These are phyloP conservation scores for Oxygymnocypris stewartii DNA, from an alignment of 2,113 vertebrate genomes.

Conservation along the genomic window DNA sequence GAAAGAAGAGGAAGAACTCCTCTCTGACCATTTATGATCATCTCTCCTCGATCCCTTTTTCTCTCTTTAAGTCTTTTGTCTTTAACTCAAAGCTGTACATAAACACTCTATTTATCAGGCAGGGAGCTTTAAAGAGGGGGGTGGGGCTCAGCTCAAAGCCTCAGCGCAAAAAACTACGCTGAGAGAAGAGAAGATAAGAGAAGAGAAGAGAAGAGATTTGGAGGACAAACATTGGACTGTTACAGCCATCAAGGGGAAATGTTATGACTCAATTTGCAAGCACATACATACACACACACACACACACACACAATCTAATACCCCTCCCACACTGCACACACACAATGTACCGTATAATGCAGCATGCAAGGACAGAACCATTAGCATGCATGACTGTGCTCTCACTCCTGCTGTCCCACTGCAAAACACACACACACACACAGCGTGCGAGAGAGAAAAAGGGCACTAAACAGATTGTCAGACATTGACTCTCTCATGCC, in stretches of 20 bases:
- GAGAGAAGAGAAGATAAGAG: conserved; percentile 1
- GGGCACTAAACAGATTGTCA: conserved; percentile 46
- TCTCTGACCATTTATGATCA: background rate
- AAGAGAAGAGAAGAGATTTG: background rate
- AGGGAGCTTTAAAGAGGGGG: background rate
- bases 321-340: background rate
- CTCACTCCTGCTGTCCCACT: conserved; percentile 38
- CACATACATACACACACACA: conserved; percentile 30
- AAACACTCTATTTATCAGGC: conserved; percentile 17
- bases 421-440: conserved; percentile 44
- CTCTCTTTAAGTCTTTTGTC: background rate
- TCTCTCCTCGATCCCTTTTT: background rate
- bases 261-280: conserved; percentile 45
- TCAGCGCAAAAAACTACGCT: conserved; percentile 63
- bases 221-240: conserved; percentile 47
- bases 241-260: conserved; percentile 38
- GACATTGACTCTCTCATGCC: conserved; percentile 37
- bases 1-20: background rate
- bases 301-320: conserved; percentile 20
- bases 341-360: conserved; percentile 22
- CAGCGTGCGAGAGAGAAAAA: conserved; percentile 11
- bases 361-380: conserved; percentile 54
- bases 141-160: conserved; percentile 3
- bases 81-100: conserved; percentile 1
- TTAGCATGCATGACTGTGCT: conserved; percentile 57